Evolutionary conservation across 1,140 invertebrate species (phyloP).

Genomic region (Drosophila hydei): DNA sequence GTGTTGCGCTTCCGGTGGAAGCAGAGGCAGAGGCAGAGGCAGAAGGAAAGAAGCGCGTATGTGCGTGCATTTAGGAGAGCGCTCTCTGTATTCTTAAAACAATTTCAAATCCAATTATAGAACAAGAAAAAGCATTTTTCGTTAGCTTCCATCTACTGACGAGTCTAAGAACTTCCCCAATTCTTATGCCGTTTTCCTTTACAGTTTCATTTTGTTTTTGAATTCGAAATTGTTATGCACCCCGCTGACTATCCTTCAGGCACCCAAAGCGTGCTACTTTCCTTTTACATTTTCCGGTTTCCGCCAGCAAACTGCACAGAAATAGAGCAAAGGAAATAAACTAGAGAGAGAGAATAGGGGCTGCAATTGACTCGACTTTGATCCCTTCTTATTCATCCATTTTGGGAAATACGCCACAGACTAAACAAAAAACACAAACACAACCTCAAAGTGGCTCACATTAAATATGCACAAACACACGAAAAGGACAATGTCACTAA

Average conservation of each 20-base stretch:
- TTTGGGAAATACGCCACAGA: constrained; percentile 16
- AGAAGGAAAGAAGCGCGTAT: constrained; percentile 15
- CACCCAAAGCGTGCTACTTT: constrained; percentile 47
- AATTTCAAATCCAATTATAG: constrained; percentile 78
- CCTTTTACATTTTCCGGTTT: constrained; percentile 25
- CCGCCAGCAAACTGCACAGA: constrained; percentile 33
- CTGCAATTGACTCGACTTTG: constrained; percentile 14
- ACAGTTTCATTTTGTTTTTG: constrained; percentile 87
- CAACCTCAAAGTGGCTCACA: constrained; percentile 56
- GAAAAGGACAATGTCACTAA: constrained; percentile 63
- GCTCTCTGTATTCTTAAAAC: constrained; percentile 68
- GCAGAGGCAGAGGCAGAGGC: not conserved
- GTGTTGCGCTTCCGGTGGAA: constrained; percentile 68
- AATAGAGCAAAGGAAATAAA: not conserved
- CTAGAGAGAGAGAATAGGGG: not conserved
- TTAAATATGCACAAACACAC: constrained; percentile 65
- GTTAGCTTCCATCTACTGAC: constrained; percentile 56
- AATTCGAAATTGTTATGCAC: constrained; percentile 62
- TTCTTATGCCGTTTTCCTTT: constrained; percentile 50
- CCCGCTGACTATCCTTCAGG: constrained; percentile 39
- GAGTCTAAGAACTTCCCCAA: constrained; percentile 4
- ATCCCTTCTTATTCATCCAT: constrained; percentile 23
- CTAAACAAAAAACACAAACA: constrained; percentile 53
- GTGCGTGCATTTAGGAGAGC: constrained; percentile 55
- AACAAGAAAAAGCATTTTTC: constrained; percentile 75